Evolutionary conservation across 2,888 invertebrate species (phyloP).

Genomic region (Pegoplata infirma): DNA sequence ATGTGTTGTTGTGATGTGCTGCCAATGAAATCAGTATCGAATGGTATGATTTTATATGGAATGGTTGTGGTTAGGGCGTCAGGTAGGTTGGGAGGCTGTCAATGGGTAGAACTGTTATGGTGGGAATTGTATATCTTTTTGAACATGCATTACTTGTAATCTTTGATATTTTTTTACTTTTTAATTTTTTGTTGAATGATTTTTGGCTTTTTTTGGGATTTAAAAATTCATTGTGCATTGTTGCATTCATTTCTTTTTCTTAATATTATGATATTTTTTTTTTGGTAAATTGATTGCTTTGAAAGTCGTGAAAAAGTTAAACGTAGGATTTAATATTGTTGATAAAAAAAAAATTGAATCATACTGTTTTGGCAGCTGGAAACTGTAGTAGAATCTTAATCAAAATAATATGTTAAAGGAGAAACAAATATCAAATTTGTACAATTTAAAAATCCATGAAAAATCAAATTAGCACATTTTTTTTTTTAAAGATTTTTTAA

Average conservation of each 20-base stretch:
- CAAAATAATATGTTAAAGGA: not conserved
- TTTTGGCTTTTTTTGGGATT: conserved; percentile 25
- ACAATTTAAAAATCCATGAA: not conserved
- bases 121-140: conserved; percentile 41
- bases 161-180: not conserved
- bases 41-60: not conserved
- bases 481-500: not conserved
- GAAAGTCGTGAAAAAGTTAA: conserved; percentile 35
- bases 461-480: not conserved
- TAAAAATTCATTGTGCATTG: conserved; percentile 16
- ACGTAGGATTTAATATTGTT: conserved; percentile 17
- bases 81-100: conserved; percentile 44
- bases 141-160: conserved; percentile 12
- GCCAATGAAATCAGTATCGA: conserved; percentile 3
- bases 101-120: conserved; percentile 41
- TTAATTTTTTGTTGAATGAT: not conserved
- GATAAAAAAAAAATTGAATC: conserved; percentile 14
- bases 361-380: not conserved
- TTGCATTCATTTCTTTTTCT: conserved; percentile 19
- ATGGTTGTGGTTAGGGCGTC: conserved; percentile 28
- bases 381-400: not conserved
- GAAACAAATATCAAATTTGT: not conserved
- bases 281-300: conserved; percentile 19
- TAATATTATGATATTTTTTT: conserved; percentile 23
- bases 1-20: conserved; percentile 15